phyloP scores from a whole-genome alignment of 2,888 invertebrate genomes.

The Lithosia quadra region DNA sequence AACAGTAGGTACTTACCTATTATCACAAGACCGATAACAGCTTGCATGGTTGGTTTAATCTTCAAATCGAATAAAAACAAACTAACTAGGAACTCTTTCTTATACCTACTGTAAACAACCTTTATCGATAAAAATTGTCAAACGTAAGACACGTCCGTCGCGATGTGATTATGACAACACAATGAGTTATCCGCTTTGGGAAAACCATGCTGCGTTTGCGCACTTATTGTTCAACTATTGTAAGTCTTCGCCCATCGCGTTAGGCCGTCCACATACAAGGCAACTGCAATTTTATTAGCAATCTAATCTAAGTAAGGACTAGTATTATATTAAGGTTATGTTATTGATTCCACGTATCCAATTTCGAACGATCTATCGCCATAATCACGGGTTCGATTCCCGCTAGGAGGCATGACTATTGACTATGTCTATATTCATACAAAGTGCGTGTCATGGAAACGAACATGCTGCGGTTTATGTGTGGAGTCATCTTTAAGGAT shows the following conservation, averaged over 20 bases:
- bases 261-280: constrained; percentile 5
- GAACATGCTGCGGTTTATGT: too few relatives aligned
- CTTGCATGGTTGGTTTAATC: constrained; percentile 63
- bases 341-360: too few relatives aligned
- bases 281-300: too few relatives aligned
- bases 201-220: constrained; percentile 37
- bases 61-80: constrained; percentile 22
- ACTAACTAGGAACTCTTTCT: constrained; percentile 27
- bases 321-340: too few relatives aligned
- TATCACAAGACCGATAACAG: constrained; percentile 58
- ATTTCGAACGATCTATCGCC: too few relatives aligned
- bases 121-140: background rate
- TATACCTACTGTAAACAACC: constrained; percentile 12
- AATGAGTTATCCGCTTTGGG: constrained; percentile 17
- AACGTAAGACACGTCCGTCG: constrained; percentile 15
- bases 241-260: constrained; percentile 25
- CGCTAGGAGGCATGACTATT: too few relatives aligned
- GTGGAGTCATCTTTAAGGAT: too few relatives aligned
- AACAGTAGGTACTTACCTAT: constrained; percentile 65
- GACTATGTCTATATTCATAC: too few relatives aligned
- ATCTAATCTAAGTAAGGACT: too few relatives aligned
- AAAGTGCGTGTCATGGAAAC: too few relatives aligned
- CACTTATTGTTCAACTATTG: constrained; percentile 27
- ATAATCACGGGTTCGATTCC: too few relatives aligned
- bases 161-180: constrained; percentile 11